Evolutionary conservation across 1,140 invertebrate species (phyloP).

Genomic region (Penaeus indicus): DNA sequence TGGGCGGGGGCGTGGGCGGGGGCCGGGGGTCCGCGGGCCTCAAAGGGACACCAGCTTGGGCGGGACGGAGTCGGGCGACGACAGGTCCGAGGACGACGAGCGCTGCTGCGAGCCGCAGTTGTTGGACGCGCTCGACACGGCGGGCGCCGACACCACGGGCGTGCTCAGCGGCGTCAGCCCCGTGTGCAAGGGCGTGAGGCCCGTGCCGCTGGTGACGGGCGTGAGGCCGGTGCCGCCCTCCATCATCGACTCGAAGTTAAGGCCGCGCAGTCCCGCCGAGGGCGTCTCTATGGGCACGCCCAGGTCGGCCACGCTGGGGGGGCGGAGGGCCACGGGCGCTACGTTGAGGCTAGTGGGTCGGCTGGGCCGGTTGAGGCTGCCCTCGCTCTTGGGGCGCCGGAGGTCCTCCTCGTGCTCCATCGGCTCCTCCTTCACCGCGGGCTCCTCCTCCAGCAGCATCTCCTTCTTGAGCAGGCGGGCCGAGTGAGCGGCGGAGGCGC

Average conservation of each 20-base stretch:
- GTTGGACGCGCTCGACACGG: conserved; percentile 74
- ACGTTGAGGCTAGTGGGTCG: conserved; percentile 67
- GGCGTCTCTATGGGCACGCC: conserved; percentile 90
- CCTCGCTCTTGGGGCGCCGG: conserved; percentile 68
- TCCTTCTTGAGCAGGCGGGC: conserved; percentile 36
- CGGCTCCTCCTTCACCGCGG: conserved; percentile 56
- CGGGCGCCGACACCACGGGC: conserved; percentile 58
- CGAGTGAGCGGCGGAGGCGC: background rate
- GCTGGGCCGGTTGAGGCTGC: conserved; percentile 71
- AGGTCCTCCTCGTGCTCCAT: conserved; percentile 65
- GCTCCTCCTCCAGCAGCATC: background rate
- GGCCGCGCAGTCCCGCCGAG: conserved; percentile 82
- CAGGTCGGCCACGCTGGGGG: conserved; percentile 70
- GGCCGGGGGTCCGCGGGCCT: conserved; percentile 62
- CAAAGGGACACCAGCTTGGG: conserved; percentile 83
- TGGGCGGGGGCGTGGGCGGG: conserved; percentile 38
- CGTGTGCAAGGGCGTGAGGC: conserved; percentile 62
- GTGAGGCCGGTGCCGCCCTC: conserved; percentile 92
- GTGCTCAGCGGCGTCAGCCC: conserved; percentile 64
- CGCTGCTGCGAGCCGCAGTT: conserved; percentile 79
- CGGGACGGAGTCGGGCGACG: conserved; percentile 79
- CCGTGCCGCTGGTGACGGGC: conserved; percentile 74
- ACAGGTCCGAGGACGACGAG: conserved; percentile 72
- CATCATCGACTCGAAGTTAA: conserved; percentile 94
- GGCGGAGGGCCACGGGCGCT: conserved; percentile 58